Conservation (phyloP, 2,113 vertebrate genomes). For the Circaetus gallicus region DNA sequence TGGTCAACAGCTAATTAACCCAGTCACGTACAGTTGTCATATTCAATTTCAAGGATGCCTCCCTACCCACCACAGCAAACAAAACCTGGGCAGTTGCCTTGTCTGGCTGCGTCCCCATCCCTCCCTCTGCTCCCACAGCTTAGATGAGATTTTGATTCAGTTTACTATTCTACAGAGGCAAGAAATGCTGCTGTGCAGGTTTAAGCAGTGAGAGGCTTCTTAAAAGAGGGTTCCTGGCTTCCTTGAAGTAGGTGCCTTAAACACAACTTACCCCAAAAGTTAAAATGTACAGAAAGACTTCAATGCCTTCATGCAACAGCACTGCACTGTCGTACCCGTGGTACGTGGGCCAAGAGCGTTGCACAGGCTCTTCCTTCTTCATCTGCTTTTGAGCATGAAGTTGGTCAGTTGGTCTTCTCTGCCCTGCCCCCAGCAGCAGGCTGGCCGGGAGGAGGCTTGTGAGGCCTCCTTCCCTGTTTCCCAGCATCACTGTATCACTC, state of each 20-base stretch:
- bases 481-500: background rate
- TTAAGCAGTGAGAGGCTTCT: background rate
- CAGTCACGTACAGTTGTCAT: background rate
- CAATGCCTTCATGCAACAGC: background rate
- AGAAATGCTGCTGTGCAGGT: background rate
- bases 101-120: background rate
- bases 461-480: background rate
- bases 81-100: background rate
- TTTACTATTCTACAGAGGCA: background rate
- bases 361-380: background rate
- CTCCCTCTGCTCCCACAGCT: background rate
- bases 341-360: background rate
- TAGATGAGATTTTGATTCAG: background rate
- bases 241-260: background rate
- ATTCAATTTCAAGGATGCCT: background rate
- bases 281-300: background rate
- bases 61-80: background rate
- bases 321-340: accelerated
- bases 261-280: background rate
- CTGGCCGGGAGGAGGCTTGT: background rate
- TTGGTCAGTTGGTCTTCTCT: background rate
- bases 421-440: background rate
- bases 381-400: background rate
- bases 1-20: background rate
- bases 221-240: background rate